Evolutionary conservation across 1,140 invertebrate genomes (phyloP), one percentile per base, ranked within the genome.

Genomic region (Drosophila bocki): DNA sequence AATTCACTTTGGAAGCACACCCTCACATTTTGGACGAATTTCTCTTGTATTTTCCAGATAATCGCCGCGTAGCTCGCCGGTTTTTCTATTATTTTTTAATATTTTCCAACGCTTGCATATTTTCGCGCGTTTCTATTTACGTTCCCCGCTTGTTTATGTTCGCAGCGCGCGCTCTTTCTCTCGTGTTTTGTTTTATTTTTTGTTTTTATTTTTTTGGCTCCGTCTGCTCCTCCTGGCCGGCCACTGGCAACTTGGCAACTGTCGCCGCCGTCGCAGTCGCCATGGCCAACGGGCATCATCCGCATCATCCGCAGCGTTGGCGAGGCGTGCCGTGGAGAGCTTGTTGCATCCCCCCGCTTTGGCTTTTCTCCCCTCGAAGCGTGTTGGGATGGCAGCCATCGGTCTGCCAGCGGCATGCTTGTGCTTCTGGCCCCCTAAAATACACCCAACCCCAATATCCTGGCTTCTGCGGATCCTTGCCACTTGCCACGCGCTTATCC

Each of bases 401-500:
- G 82, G 75, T 82, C 64, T 75, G 82, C 82, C 83, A 72, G 83
- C 83, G 83, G 82, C 82, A 86, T 86, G 83, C 75, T 72, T 41
- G 56, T 69, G 70, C 81, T 60, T 32, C 39, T 57, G 32, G 61
- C 62, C 51, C 48, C 54, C 48, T 22, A 56, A 56, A 39, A 39
- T 13, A 37, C 80, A 7, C 45, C 75, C 75, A 62, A 5, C 51
- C 13, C 35, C 61, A 32, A 19, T 32, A 17, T 22, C n/a, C 35
- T 65, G 47, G 35, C 53, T 50, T 15, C 44, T 63, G 62, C 33
- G 62, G 74, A 65, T 77, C 65, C 70, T 77, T 69, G 63, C 61
- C 72, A 77, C 74, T 77, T 82, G 80, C 80, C 70, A 88, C 83
- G 58, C 82, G 83, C 77, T 87, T 87, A 87, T 87, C 84, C 76